Conservation (phyloP, 1,140 invertebrate species). For the Eriosoma lanigerum region DNA sequence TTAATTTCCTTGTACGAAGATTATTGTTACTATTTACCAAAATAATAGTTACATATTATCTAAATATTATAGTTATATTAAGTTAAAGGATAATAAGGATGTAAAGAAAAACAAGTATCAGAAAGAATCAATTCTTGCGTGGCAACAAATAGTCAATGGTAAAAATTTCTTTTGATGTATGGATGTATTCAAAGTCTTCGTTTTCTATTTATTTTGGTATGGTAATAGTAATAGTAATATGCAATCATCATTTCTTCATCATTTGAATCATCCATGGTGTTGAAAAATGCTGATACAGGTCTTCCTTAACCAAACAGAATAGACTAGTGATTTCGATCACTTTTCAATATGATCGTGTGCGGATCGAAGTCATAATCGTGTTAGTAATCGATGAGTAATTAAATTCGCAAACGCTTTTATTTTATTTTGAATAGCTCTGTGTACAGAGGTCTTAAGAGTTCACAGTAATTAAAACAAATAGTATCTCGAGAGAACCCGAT, state of each 20-base stretch:
- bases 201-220: background rate
- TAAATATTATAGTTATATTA: no score
- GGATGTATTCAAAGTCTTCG: background rate
- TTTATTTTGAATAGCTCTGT: background rate
- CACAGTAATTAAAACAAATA: no score
- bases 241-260: conserved; percentile 17
- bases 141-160: no score
- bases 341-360: background rate
- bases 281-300: background rate
- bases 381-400: conserved; percentile 14
- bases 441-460: no score
- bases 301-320: background rate
- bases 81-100: no score
- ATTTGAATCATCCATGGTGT: background rate
- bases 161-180: background rate
- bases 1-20: no score
- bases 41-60: no score
- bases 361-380: background rate
- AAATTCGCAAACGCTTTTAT: background rate
- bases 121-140: no score
- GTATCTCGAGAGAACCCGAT: no score
- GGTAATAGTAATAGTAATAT: conserved; percentile 5
- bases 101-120: no score
- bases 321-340: background rate
- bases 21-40: no score